Conservation (phyloP, 2,113 vertebrate species). For the Anthoscopus minutus region DNA sequence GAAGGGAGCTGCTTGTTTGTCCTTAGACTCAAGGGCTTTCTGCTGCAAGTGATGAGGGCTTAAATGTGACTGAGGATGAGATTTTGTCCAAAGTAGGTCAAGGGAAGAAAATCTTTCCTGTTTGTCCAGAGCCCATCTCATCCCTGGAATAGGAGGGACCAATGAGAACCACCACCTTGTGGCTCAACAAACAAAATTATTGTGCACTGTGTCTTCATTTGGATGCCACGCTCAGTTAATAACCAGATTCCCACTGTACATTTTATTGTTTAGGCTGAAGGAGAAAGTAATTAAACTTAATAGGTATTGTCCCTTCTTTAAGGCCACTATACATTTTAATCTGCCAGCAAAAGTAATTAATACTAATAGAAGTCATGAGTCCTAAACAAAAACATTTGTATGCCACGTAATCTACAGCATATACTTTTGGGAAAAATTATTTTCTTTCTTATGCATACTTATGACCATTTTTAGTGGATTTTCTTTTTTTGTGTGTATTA, state of each 20-base stretch:
- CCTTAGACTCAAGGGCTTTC: neutral
- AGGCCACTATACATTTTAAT: slow-evolving; percentile 20
- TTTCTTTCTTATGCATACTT: neutral
- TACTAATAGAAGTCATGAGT: slow-evolving; percentile 43
- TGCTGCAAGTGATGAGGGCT: neutral
- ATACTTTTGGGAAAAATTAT: neutral
- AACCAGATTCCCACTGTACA: slow-evolving; percentile 33
- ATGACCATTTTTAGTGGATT: neutral
- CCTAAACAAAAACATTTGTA: slow-evolving; percentile 42
- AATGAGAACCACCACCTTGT: slow-evolving; percentile 10
- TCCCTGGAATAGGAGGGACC: neutral
- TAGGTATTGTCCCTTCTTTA: slow-evolving; percentile 58
- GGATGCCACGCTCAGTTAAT: slow-evolving; percentile 56
- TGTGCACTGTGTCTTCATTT: slow-evolving; percentile 59
- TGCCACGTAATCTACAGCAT: neutral
- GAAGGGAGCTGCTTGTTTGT: neutral
- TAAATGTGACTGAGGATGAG: neutral
- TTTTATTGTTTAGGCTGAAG: slow-evolving; percentile 57
- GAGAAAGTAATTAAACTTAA: slow-evolving; percentile 63
- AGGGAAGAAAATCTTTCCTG: neutral
- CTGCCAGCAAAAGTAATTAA: slow-evolving; percentile 41
- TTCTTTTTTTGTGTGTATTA: neutral
- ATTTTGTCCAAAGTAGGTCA: slow-evolving; percentile 21
- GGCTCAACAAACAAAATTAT: slow-evolving; percentile 14
- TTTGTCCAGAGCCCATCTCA: neutral